phyloP scores from a whole-genome alignment of 1,140 invertebrate species.

The Leptinotarsa undecemlineata region DNA sequence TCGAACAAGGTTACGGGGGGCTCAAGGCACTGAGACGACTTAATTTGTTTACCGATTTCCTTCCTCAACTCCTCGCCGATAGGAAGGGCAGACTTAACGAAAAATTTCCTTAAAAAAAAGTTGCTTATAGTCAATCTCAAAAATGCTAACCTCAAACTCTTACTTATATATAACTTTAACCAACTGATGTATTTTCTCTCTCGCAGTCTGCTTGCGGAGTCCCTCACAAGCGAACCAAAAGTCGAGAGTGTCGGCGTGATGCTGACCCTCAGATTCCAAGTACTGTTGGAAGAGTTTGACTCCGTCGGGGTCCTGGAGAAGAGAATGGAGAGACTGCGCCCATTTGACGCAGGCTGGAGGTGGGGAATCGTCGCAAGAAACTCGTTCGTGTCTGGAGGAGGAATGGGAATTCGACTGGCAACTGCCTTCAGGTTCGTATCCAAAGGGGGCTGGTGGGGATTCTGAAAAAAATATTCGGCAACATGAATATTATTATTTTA shows the following conservation, averaged over 20 bases:
- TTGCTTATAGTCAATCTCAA: neutral
- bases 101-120: conserved; percentile 65
- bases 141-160: conserved; percentile 36
- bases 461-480: conserved; percentile 21
- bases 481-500: too few relatives aligned
- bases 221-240: conserved; percentile 93
- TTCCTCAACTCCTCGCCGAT: conserved; percentile 78
- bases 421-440: conserved; percentile 40
- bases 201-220: conserved; percentile 77
- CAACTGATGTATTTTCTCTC: conserved; percentile 72
- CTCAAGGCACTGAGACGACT: conserved; percentile 50
- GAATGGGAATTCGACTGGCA: conserved; percentile 22
- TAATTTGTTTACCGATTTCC: conserved; percentile 49
- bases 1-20: conserved; percentile 65
- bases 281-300: conserved; percentile 83
- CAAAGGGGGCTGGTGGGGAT: conserved; percentile 26
- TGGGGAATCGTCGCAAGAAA: conserved; percentile 55
- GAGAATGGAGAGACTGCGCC: conserved; percentile 78
- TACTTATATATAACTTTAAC: conserved; percentile 82
- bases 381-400: conserved; percentile 13
- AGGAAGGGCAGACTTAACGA: conserved; percentile 79
- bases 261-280: conserved; percentile 77
- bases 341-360: conserved; percentile 82
- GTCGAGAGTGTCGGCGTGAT: conserved; percentile 76
- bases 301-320: conserved; percentile 85